phyloP scores from a whole-genome alignment of 2,797 vertebrate species.

The Oophaga sylvatica region DNA sequence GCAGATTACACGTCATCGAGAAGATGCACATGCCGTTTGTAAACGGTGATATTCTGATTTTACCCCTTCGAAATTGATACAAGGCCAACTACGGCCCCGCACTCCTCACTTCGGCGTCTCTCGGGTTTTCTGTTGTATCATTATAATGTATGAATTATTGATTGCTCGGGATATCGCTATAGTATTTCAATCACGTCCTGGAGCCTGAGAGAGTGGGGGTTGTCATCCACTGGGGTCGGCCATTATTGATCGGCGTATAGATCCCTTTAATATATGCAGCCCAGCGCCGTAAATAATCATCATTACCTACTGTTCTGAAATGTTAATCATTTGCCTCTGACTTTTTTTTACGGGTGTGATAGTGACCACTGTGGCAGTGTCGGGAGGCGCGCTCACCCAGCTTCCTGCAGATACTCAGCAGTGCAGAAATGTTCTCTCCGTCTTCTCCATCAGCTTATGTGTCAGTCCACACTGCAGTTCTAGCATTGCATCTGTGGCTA shows the following conservation, averaged over 20 bases:
- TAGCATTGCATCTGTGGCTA: too few relatives aligned
- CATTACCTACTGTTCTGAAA: not conserved
- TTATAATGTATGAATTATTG: constrained; percentile 15
- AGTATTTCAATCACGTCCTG: constrained; percentile 7
- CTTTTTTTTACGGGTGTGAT: too few relatives aligned
- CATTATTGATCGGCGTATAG: constrained; percentile 6
- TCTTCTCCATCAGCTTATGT: too few relatives aligned
- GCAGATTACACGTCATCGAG: too few relatives aligned
- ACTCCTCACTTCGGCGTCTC: not conserved
- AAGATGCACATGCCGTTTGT: not conserved
- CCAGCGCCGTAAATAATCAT: not conserved
- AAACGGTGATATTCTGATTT: not conserved
- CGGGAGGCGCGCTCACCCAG: too few relatives aligned
- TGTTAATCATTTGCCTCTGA: not conserved
- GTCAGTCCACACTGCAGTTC: too few relatives aligned
- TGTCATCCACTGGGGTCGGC: not conserved
- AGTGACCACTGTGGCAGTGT: too few relatives aligned
- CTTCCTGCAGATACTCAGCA: too few relatives aligned
- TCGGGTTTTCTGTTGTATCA: not conserved
- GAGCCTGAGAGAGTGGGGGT: not conserved
- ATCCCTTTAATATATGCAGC: not conserved
- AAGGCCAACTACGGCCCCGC: not conserved
- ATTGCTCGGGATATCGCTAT: not conserved
- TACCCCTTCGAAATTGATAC: not conserved
- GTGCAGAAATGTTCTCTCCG: too few relatives aligned